Evolutionary conservation across 2,888 invertebrate species (phyloP).

Genomic region (Resseliella maxima): DNA sequence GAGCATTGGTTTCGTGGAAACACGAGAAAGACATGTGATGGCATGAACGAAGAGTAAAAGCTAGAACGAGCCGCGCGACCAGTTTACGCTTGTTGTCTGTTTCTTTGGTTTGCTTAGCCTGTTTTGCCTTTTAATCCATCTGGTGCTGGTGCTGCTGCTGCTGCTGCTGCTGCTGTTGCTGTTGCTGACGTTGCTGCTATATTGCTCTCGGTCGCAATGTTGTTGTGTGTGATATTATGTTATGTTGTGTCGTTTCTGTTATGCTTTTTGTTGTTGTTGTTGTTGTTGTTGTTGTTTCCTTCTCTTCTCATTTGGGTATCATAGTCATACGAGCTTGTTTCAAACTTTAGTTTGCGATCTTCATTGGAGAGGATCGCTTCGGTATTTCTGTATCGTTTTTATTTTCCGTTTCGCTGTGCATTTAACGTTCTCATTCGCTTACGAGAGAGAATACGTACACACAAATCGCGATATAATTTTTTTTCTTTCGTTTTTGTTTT

Average conservation of each 20-base stretch:
- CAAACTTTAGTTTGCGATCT: constrained; percentile 49
- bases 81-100: constrained; percentile 53
- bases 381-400: constrained; percentile 10
- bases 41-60: constrained; percentile 25
- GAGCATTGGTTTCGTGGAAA: constrained; percentile 15
- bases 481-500: background rate
- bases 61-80: constrained; percentile 49
- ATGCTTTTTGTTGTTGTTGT: background rate
- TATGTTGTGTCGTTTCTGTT: background rate
- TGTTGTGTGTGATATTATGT: constrained; percentile 25
- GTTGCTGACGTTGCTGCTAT: background rate
- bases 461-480: background rate
- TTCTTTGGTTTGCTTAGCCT: constrained; percentile 45
- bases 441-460: background rate
- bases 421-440: background rate
- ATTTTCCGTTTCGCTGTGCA: background rate
- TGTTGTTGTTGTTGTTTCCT: background rate
- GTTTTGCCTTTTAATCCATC: constrained; percentile 51
- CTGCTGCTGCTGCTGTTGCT: background rate
- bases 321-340: constrained; percentile 21
- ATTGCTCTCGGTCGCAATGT: background rate
- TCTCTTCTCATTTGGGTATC: constrained; percentile 26
- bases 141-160: constrained; percentile 2
- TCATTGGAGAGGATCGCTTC: constrained; percentile 44
- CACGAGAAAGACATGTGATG: constrained; percentile 40